Conservation (phyloP, 2,113 vertebrate genomes). For the Notarius lentiginosus region DNA sequence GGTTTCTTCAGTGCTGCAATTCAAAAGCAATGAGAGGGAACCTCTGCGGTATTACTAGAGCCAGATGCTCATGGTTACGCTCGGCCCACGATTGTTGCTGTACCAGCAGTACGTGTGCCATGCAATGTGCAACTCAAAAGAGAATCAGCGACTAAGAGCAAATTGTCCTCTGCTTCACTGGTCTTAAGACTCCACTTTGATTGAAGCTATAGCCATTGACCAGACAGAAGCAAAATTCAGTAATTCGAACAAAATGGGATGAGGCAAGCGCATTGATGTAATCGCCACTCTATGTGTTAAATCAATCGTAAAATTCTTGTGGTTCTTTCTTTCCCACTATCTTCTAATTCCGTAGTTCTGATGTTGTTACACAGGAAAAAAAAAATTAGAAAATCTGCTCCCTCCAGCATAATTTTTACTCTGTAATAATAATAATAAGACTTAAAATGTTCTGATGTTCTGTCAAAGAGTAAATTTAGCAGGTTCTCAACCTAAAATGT, state of each 20-base stretch:
- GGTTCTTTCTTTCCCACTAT: conserved; percentile 40
- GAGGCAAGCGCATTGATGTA: conserved; percentile 67
- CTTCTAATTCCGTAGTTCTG: conserved; percentile 29
- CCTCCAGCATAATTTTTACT: not conserved
- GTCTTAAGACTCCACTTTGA: conserved; percentile 71
- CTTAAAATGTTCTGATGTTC: not conserved
- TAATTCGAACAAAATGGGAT: conserved; percentile 78
- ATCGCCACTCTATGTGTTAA: conserved; percentile 71
- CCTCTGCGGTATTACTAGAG: conserved; percentile 60
- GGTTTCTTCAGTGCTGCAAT: conserved; percentile 59
- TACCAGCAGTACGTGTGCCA: conserved; percentile 72
- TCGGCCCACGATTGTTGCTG: conserved; percentile 70
- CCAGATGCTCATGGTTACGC: conserved; percentile 72
- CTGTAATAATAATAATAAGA: not conserved
- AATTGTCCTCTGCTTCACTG: conserved; percentile 70
- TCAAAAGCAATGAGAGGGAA: conserved; percentile 62
- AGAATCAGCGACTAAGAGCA: conserved; percentile 64
- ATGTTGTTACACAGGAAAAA: not conserved
- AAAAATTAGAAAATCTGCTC: not conserved
- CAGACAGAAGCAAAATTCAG: conserved; percentile 78
- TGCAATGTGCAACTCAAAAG: conserved; percentile 61
- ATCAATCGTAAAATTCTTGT: conserved; percentile 79
- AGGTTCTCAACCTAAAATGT: not conserved
- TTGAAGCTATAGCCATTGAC: conserved; percentile 75
- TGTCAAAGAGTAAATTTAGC: not conserved